Percentiles rank a stretch among this genome's conserved stretches.
phyloP scores from a whole-genome alignment of 2,888 invertebrate species.

The Hofmannophila pseudospretella region DNA sequence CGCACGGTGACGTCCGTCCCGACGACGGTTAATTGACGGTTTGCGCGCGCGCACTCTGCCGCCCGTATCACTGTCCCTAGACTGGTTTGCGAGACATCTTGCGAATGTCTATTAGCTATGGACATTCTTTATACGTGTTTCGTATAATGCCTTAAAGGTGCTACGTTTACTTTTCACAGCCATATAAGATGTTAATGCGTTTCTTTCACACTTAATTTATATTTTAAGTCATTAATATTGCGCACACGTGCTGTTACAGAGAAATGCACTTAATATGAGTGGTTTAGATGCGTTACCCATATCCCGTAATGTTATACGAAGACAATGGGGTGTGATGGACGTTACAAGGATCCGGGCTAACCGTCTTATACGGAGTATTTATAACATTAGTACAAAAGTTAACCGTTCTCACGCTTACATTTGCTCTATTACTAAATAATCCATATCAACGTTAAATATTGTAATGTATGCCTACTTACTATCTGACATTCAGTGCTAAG shows the following conservation, averaged over 20 bases:
- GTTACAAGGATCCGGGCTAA: slow-evolving; percentile 70
- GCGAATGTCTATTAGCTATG: slow-evolving; percentile 28
- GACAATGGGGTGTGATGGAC: slow-evolving; percentile 27
- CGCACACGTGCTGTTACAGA: slow-evolving; percentile 57
- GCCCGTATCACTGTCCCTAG: slow-evolving; percentile 25
- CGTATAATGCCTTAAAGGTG: slow-evolving; percentile 10
- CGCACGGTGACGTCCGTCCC: slow-evolving; percentile 17
- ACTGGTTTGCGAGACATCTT: slow-evolving; percentile 46
- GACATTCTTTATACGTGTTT: slow-evolving; percentile 25
- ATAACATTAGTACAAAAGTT: too few species aligned
- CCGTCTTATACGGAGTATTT: slow-evolving; percentile 41
- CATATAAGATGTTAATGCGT: slow-evolving; percentile 17
- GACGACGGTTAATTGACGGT: slow-evolving; percentile 24
- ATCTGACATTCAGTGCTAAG: too few species aligned
- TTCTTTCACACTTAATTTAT: slow-evolving; percentile 24
- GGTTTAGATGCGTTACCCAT: slow-evolving; percentile 17
- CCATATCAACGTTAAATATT: too few species aligned
- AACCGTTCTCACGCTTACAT: too few species aligned
- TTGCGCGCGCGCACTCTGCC: slow-evolving; percentile 17
- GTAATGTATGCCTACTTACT: too few species aligned
- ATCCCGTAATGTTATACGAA: slow-evolving; percentile 5
- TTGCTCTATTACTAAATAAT: too few species aligned
- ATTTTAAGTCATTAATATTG: slow-evolving; percentile 17
- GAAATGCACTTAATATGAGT: slow-evolving; percentile 49
- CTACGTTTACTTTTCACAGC: slow-evolving; percentile 9